A percentile compares a stretch with the other conserved stretches of the same genome.
phyloP scores from a whole-genome alignment of 2,888 invertebrate genomes.

The Xestia xanthographa region DNA sequence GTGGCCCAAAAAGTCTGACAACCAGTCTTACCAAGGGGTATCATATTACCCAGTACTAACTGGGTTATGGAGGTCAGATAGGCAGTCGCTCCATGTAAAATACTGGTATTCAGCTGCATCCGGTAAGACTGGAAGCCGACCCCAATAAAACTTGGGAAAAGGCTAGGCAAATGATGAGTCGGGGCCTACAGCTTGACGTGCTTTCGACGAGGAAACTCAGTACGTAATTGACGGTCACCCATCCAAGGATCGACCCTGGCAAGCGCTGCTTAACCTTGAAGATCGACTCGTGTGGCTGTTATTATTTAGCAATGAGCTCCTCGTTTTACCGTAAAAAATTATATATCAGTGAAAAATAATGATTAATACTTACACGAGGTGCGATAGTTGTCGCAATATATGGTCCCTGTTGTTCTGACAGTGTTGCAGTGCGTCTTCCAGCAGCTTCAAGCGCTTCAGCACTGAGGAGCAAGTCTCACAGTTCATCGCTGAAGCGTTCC shows the following conservation, averaged over 20 bases:
- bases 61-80: too few relatives aligned
- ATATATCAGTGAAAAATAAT: neutral
- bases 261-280: neutral
- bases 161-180: too few relatives aligned
- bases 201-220: neutral
- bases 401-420: slow-evolving; percentile 91
- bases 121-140: too few relatives aligned
- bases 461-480: slow-evolving; percentile 93
- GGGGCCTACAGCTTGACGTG: neutral
- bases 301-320: neutral
- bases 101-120: too few relatives aligned
- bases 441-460: slow-evolving; percentile 91
- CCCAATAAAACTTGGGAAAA: too few relatives aligned
- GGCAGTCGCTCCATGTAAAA: too few relatives aligned
- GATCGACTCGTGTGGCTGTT: neutral
- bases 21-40: too few relatives aligned
- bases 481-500: slow-evolving; percentile 92
- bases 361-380: slow-evolving; percentile 93
- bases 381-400: slow-evolving; percentile 94
- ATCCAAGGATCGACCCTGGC: neutral
- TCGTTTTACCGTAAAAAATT: neutral
- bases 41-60: too few relatives aligned
- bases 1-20: too few relatives aligned
- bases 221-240: too few relatives aligned
- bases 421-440: slow-evolving; percentile 91